Conservation (phyloP, 2,113 vertebrate genomes). For the Alouatta palliata region DNA sequence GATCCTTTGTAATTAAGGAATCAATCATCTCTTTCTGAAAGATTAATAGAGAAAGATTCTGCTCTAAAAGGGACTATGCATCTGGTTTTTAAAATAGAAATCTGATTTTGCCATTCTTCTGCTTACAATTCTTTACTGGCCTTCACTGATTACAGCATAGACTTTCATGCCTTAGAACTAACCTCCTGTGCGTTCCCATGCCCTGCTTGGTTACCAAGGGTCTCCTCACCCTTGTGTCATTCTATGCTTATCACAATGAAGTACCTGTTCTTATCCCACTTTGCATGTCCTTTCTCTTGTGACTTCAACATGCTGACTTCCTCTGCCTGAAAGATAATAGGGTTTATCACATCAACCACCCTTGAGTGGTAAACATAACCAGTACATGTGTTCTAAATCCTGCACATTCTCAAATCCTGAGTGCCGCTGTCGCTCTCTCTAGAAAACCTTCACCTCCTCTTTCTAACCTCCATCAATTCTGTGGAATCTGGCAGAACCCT, state of each 20-base stretch:
- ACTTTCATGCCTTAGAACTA: not conserved
- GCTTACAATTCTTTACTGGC: not conserved
- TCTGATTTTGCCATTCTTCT: not conserved
- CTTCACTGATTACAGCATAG: not conserved
- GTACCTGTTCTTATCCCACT: not conserved
- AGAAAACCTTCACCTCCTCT: not conserved
- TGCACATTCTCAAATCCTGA: not conserved
- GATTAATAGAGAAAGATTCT: not conserved
- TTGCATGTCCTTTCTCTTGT: not conserved
- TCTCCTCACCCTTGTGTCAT: not conserved
- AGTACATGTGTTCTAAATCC: not conserved
- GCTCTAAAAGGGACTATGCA: not conserved
- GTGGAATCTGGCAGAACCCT: not conserved
- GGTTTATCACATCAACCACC: not conserved
- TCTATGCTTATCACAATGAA: rapidly evolving
- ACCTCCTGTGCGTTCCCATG: not conserved
- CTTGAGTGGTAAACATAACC: not conserved
- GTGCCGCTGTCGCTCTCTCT: not conserved
- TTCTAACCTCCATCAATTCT: not conserved
- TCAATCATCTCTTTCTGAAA: not conserved
- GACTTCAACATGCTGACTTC: not conserved
- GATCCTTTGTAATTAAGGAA: not conserved
- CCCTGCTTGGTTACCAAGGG: not conserved
- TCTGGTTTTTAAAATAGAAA: not conserved
- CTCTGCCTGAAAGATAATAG: not conserved